Percentiles rank a stretch among this genome's conserved stretches.
phyloP scores from a whole-genome alignment of 2,113 vertebrate species.

The Plectropomus leopardus region DNA sequence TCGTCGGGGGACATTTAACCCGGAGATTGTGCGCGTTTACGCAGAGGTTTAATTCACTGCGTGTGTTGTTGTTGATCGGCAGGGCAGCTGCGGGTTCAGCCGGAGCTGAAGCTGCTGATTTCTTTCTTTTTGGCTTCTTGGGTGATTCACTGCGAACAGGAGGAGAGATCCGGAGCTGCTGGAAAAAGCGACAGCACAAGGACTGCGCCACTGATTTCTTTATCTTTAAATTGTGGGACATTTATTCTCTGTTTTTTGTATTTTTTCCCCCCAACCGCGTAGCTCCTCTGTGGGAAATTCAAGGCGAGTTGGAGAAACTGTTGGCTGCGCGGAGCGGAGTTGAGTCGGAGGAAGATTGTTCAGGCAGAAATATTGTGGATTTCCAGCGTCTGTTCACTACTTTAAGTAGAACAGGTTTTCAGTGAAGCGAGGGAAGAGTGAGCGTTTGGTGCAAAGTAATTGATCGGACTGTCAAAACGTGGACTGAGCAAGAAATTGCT shows the following conservation, averaged over 20 bases:
- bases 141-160: neutral
- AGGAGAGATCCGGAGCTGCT: constrained; percentile 10
- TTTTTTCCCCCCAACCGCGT: neutral
- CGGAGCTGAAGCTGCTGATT: constrained; percentile 31
- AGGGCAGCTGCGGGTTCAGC: constrained; percentile 9
- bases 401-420: neutral
- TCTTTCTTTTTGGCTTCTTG: neutral
- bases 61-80: neutral
- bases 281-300: constrained; percentile 28
- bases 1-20: constrained; percentile 16
- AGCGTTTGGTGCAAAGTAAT: neutral
- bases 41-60: constrained; percentile 14
- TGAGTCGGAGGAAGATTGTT: constrained; percentile 1
- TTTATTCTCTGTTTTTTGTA: neutral
- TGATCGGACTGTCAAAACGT: constrained; percentile 3
- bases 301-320: constrained; percentile 51
- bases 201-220: neutral
- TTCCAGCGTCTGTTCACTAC: neutral
- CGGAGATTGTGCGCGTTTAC: constrained; percentile 1
- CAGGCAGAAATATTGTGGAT: neutral
- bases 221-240: neutral
- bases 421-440: neutral
- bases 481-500: neutral
- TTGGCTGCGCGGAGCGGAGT: constrained; percentile 34
- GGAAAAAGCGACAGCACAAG: neutral